Conservation (phyloP, 2,888 invertebrate species). For the Leptopterna dolabrata region DNA sequence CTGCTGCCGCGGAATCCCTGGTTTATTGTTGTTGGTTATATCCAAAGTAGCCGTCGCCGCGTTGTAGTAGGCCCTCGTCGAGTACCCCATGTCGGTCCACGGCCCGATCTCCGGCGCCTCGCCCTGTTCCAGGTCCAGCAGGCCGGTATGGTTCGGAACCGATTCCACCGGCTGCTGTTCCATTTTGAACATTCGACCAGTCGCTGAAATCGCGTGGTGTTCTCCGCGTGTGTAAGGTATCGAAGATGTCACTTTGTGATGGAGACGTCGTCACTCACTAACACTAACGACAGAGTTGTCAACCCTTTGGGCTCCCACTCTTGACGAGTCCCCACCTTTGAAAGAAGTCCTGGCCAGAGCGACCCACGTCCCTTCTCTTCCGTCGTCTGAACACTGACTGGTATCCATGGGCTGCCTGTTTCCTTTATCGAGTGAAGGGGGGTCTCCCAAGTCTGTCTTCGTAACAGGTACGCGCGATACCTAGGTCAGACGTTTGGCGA, state of each 20-base stretch:
- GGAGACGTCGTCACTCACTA: conserved; percentile 16
- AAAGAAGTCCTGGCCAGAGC: background rate
- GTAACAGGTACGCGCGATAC: background rate
- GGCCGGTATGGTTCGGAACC: background rate
- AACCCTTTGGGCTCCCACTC: conserved; percentile 36
- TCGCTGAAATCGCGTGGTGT: background rate
- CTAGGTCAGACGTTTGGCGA: background rate
- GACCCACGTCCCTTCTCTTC: background rate
- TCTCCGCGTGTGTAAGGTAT: background rate
- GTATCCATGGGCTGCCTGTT: background rate
- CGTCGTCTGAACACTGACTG: background rate
- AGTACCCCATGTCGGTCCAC: conserved; percentile 43
- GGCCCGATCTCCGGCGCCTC: background rate
- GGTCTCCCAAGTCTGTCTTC: background rate
- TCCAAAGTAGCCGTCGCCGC: conserved; percentile 41
- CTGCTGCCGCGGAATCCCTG: background rate
- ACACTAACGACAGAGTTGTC: background rate
- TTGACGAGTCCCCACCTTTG: background rate
- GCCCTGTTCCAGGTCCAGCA: conserved; percentile 20
- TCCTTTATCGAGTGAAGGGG: background rate
- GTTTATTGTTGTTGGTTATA: conserved; percentile 54
- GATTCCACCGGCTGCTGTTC: conserved; percentile 30
- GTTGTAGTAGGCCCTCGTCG: conserved; percentile 47
- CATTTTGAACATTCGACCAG: background rate
- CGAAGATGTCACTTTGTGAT: background rate